Conservation (phyloP, 2,888 invertebrate species). For the Choristoneura rosaceana region DNA sequence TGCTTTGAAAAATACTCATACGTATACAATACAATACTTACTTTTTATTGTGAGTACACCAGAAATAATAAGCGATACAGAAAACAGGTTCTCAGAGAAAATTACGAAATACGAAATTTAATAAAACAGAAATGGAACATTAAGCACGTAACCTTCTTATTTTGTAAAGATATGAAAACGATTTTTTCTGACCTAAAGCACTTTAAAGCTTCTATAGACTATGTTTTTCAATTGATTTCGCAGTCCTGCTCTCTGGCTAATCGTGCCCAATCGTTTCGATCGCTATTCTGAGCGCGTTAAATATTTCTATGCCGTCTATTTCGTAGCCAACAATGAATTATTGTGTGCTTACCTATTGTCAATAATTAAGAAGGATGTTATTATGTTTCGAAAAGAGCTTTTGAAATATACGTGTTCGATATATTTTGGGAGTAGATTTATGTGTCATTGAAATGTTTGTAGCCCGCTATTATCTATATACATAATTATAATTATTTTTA, state of each 20-base stretch:
- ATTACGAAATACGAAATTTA: too few species aligned
- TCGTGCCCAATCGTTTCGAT: slow-evolving; percentile 75
- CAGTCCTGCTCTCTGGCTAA: slow-evolving; percentile 42
- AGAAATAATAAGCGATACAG: too few species aligned
- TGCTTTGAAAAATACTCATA: too few species aligned
- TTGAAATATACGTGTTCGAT: neutral
- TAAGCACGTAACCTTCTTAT: too few species aligned
- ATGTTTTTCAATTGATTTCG: neutral
- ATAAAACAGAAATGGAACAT: neutral
- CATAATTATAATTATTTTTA: too few species aligned
- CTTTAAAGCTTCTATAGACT: neutral
- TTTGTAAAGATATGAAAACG: too few species aligned
- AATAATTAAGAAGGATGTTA: slow-evolving; percentile 33
- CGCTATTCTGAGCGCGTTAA: slow-evolving; percentile 45
- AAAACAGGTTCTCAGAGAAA: too few species aligned
- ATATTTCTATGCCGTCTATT: slow-evolving; percentile 39
- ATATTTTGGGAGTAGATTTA: neutral
- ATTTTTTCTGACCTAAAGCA: neutral
- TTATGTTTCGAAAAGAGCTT: slow-evolving; percentile 14
- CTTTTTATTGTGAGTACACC: too few species aligned
- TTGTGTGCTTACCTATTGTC: slow-evolving; percentile 34
- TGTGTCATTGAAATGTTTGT: neutral
- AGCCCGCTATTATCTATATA: too few species aligned
- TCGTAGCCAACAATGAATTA: slow-evolving; percentile 31
- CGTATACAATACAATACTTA: too few species aligned